Evolutionary conservation across 1,140 invertebrate species (phyloP).

Genomic region (Achroia grisella): DNA sequence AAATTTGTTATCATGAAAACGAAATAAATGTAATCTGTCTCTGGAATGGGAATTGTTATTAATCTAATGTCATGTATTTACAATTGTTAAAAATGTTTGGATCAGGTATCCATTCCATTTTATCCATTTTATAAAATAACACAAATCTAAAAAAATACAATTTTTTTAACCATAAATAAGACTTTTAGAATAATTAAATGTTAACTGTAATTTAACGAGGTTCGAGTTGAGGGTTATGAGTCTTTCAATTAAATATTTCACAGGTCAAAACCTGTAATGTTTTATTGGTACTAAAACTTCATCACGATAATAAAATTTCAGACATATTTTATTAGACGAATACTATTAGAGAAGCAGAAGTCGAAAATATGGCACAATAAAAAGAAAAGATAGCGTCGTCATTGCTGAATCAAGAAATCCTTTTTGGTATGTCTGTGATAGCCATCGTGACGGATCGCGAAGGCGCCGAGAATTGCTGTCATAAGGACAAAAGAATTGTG

Average conservation of each 20-base stretch:
- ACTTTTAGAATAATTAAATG: too few species aligned
- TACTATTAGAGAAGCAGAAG: conserved; percentile 8
- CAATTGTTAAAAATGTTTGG: too few species aligned
- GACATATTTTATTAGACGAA: background rate
- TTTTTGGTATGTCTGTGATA: conserved; percentile 27
- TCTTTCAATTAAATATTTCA: too few species aligned
- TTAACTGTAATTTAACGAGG: too few species aligned
- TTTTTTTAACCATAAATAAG: too few species aligned
- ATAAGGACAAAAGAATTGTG: conserved; percentile 38
- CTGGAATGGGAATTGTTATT: conserved; percentile 24
- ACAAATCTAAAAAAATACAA: too few species aligned
- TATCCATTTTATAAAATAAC: too few species aligned
- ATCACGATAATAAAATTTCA: too few species aligned
- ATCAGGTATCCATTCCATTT: too few species aligned
- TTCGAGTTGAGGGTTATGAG: too few species aligned
- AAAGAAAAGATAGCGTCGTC: conserved; percentile 16
- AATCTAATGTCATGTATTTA: background rate
- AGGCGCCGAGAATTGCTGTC: conserved; percentile 24
- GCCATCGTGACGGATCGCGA: conserved; percentile 32
- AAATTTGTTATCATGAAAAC: conserved; percentile 30
- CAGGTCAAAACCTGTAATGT: too few species aligned
- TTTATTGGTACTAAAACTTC: too few species aligned
- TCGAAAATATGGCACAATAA: conserved; percentile 10
- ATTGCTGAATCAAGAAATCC: conserved; percentile 36
- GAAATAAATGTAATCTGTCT: conserved; percentile 17